Base-by-base conservation (phyloP, 1,140 invertebrate genomes). In the Trachymyrmex cornetzi region DNA sequence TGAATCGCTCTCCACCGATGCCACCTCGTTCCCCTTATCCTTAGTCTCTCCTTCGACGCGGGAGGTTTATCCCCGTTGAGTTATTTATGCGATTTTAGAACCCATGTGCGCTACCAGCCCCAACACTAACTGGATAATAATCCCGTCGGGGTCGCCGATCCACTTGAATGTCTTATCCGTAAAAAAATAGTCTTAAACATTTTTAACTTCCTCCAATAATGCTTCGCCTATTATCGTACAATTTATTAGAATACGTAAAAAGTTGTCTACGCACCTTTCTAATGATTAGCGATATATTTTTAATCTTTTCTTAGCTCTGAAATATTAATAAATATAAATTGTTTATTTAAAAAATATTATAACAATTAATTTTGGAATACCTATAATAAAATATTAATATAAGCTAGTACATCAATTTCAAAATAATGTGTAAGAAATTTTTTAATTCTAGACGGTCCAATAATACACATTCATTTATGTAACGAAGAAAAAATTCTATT, bases 21-120 rank as follows among this genome's bases (percentile, higher is more conserved):
- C 55, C 53, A 77, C 88, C 63, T 87, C 86, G 71, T 82, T 50
- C 75, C 74, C 87, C 67, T 88, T 88, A 88, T 88, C 87, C 77
- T 86, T 81, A 86, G 74, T 86, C 77, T 80, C 85, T 81, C 79
- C 77, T 69, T 82, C 85, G 77, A 69, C 77, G 79, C 81, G 67
- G 67, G 53, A 80, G 59, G 82, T 85, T 87, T 87, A 87, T 87
- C 86, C 69, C 57, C 55, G 71, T 85, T 87, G 86, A 87, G 86
- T 87, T 87, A 87, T 87, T 87, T 87, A 87, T 87, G 81, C 86
- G 82, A 87, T 87, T 84, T 84, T 87, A 87, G 80, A 86, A 57
- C 80, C 86, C 80, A 87, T 87, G 86, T 85, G 86, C 82, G 84
- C 57, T 67, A 24, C 44, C 80, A 85, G 24, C 86, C 81, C 86